Evolutionary conservation across 2,113 vertebrate genomes (phyloP), one percentile per base, ranked within the genome.

Genomic region (Nyctereutes procyonoides): DNA sequence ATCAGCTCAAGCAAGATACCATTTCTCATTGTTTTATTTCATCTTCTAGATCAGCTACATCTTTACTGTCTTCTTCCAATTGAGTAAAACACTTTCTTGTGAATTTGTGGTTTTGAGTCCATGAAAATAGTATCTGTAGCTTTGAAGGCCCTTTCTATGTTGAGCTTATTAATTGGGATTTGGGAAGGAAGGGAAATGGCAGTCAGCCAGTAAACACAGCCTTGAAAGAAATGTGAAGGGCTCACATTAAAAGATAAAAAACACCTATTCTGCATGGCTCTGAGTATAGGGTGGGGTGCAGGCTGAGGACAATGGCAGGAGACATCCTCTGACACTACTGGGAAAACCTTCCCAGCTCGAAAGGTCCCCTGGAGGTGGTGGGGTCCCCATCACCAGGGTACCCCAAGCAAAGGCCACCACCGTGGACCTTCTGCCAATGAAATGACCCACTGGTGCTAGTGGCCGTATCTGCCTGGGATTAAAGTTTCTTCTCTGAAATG

Each of bases 1-100:
- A 88, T 96, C 92, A 94, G 96, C 92, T 96, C n/a, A 35, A 88
- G 96, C 93, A 96, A 90, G 86, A 92, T 17, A 55, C 38, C 51
- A 79, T 92, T 79, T 87, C 81, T 97, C 92, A 35, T 62, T 65
- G 35, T 91, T 95, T 93, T 51, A 63, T 79, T 92, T 90, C 65
- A 35, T 92, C 76, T 84, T 51, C 26, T 43, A 16, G 12, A 76
- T 92, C 92, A 95, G 90, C 82, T 69, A 0, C 69, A 55, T 94
- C 51, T 86, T 93, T 74, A 74, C 58, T 82, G 43, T 73, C 84
- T 85, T 94, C 92, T 87, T 83, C 69, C 73, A 79, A 88, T 58
- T 77, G 71, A 96, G 62, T 80, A 84, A 80, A 96, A 73, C 38
- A 38, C 82, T 63, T 77, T 56, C n/a, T 30, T 51, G 15, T 16